Conservation (phyloP, 2,797 vertebrate genomes). For the Crocidura indochinensis region DNA sequence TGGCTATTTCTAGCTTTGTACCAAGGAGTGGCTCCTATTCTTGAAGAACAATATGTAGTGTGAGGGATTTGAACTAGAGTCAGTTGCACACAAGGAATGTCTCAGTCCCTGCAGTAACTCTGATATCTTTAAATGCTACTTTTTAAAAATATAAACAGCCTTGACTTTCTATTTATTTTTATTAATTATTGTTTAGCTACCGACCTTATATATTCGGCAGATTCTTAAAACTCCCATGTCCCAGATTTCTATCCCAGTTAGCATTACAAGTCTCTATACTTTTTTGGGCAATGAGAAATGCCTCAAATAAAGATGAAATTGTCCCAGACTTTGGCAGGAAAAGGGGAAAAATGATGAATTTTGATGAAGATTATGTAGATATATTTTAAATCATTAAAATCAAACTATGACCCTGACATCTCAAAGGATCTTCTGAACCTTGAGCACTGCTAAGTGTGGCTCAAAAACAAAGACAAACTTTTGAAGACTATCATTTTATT, state of each 20-base stretch:
- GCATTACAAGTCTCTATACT: conserved; percentile 4
- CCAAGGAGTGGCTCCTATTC: no score
- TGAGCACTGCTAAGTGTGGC: no score
- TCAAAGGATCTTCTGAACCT: no score
- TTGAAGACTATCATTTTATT: background rate
- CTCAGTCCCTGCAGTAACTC: background rate
- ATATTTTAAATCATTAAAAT: conserved; percentile 6
- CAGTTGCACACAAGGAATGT: background rate
- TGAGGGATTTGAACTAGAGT: background rate
- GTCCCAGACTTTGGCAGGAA: background rate
- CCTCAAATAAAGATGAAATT: conserved; percentile 52
- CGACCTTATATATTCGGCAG: conserved; percentile 1
- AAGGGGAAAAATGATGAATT: background rate
- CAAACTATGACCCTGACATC: no score
- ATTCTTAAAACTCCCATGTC: conserved; percentile 35
- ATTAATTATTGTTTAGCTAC: background rate
- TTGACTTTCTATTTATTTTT: conserved; percentile 13
- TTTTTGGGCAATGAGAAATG: conserved; percentile 54
- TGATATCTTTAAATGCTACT: background rate
- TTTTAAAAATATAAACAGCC: background rate
- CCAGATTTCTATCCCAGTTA: conserved; percentile 52
- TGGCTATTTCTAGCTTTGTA: background rate
- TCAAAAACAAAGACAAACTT: no score
- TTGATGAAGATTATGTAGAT: conserved; percentile 9
- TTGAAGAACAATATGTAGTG: no score